Conservation (phyloP, 2,113 vertebrate species). For the Lynx canadensis region DNA sequence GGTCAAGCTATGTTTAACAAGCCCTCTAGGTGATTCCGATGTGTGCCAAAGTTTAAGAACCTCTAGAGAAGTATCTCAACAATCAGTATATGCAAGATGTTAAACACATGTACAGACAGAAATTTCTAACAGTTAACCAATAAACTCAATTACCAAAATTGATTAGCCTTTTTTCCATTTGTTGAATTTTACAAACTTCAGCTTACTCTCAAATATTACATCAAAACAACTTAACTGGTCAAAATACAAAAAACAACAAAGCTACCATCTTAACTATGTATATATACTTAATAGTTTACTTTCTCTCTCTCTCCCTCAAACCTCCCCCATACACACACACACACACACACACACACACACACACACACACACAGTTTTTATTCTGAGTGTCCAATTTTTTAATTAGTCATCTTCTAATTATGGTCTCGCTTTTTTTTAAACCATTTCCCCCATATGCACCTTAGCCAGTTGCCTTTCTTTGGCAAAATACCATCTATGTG, state of each 20-base stretch:
- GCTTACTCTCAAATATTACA: conserved; percentile 23
- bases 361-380: neutral
- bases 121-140: conserved; percentile 28
- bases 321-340: neutral
- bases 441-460: neutral
- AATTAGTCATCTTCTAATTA: conserved; percentile 16
- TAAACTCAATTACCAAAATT: conserved; percentile 12
- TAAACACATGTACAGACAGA: neutral
- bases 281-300: neutral
- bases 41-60: neutral
- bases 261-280: neutral
- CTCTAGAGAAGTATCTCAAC: neutral
- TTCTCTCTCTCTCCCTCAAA: neutral
- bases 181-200: conserved; percentile 39
- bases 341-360: neutral
- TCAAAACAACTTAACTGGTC: neutral
- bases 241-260: conserved; percentile 22
- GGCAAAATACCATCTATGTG: neutral
- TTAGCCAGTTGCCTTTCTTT: neutral
- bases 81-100: neutral
- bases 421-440: neutral
- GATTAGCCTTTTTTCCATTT: neutral
- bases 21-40: neutral
- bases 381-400: neutral
- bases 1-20: neutral